These are phyloP conservation scores for Eptatretus atami DNA, from an alignment of 2,797 vertebrate species.

Conservation along the genomic window DNA sequence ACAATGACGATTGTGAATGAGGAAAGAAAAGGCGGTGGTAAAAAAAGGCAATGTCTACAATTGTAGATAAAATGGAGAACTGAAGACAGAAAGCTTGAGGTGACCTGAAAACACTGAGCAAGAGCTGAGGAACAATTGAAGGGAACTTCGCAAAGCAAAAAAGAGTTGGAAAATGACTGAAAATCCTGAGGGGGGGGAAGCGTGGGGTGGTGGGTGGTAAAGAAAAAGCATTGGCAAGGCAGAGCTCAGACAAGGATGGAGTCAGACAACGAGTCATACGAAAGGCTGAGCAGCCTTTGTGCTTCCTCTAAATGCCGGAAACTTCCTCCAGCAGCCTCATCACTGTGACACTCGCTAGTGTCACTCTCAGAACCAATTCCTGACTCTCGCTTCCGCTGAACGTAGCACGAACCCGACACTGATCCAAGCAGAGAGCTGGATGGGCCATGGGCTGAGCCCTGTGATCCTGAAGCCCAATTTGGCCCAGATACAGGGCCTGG, in stretches of 20 bases:
- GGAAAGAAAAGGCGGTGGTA: no score
- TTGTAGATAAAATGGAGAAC: no score
- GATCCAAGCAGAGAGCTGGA: not conserved
- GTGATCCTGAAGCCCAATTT: not conserved
- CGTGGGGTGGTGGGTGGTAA: not conserved
- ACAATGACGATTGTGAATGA: no score
- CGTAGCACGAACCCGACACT: not conserved
- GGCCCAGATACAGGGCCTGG: no score
- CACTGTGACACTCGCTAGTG: not conserved
- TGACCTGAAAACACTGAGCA: no score
- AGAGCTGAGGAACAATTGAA: no score
- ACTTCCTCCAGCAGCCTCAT: not conserved
- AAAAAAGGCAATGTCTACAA: no score
- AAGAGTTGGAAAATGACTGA: no score
- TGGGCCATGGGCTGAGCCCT: not conserved
- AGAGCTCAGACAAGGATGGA: not conserved
- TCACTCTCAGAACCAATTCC: constrained; percentile 2
- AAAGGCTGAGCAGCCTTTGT: not conserved
- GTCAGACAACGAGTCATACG: not conserved
- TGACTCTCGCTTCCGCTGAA: constrained; percentile 1
- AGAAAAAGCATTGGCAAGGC: not conserved
- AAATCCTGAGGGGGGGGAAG: not conserved
- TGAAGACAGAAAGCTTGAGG: no score
- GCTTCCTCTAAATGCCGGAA: constrained; percentile 1
- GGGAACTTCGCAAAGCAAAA: no score